These are phyloP conservation scores for Neria commutata DNA, from an alignment of 2,888 invertebrate species.

Conservation along the genomic window DNA sequence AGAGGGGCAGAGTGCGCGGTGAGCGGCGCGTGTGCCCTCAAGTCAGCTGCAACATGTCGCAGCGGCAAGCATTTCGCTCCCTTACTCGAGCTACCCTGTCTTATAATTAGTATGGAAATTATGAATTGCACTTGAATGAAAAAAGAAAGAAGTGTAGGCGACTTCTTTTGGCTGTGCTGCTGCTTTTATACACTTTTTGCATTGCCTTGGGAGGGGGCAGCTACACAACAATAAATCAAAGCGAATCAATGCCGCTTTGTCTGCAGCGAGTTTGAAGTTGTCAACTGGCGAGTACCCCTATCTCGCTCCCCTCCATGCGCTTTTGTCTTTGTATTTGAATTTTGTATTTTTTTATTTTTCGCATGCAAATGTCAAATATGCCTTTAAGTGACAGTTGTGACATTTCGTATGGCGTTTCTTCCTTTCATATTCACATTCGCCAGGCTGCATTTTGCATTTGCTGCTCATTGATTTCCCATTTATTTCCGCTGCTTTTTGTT, in stretches of 20 bases:
- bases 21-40: neutral
- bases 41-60: neutral
- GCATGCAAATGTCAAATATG: neutral
- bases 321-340: neutral
- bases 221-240: conserved; percentile 58
- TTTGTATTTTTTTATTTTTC: neutral
- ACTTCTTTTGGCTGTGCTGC: neutral
- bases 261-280: neutral
- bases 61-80: neutral
- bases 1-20: too few relatives aligned
- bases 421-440: too few relatives aligned
- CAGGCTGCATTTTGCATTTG: too few relatives aligned
- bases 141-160: neutral
- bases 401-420: too few relatives aligned
- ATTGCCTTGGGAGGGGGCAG: neutral
- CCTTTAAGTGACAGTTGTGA: conserved; percentile 2
- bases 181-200: neutral
- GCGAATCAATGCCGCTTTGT: conserved; percentile 50
- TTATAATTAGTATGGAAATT: neutral
- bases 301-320: neutral
- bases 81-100: neutral
- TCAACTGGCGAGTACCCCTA: neutral
- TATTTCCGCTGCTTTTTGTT: neutral
- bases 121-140: neutral
- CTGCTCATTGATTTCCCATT: neutral